phyloP scores from a whole-genome alignment of 2,888 invertebrate species.

The Aquatica leii region DNA sequence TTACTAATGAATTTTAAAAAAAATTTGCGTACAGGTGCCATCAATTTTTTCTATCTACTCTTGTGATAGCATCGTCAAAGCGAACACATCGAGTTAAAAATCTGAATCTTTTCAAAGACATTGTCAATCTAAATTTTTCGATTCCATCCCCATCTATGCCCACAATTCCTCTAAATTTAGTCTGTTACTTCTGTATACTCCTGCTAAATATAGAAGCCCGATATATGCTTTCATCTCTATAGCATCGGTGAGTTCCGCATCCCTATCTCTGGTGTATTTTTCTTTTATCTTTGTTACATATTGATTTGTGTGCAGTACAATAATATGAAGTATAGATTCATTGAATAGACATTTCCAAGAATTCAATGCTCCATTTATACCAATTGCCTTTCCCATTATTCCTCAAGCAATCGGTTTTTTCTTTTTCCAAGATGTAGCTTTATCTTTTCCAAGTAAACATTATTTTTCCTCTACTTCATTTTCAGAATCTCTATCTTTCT shows the following conservation, averaged over 20 bases:
- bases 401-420: neutral
- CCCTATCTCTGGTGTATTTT: neutral
- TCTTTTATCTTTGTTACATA: too few species aligned
- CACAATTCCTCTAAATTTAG: neutral
- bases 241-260: neutral
- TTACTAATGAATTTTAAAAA: neutral
- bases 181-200: conserved; percentile 1
- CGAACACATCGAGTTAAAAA: too few species aligned
- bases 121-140: neutral
- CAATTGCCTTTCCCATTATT: neutral
- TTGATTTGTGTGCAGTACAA: neutral
- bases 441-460: neutral
- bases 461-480: neutral
- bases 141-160: neutral
- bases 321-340: neutral
- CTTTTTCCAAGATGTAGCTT: too few species aligned
- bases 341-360: neutral
- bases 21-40: too few species aligned
- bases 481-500: too few species aligned
- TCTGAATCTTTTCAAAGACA: neutral
- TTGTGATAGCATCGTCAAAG: neutral
- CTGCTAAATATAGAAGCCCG: neutral
- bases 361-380: neutral
- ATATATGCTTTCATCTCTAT: neutral
- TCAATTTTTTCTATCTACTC: neutral